Evolutionary conservation across 2,797 vertebrate genomes (phyloP).

Genomic region (Dermochelys coriacea): DNA sequence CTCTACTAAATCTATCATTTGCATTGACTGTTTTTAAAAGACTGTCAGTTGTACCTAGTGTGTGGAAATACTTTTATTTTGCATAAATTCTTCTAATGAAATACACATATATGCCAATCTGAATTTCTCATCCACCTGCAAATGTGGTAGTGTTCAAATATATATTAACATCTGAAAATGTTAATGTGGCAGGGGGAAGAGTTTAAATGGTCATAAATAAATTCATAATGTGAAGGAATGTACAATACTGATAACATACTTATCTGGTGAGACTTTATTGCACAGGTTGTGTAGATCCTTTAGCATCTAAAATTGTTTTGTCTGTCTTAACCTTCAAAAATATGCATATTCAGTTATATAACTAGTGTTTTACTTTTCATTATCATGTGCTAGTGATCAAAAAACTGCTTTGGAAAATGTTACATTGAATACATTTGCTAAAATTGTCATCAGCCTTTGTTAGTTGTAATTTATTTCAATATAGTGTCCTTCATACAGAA

Average conservation of each 20-base stretch:
- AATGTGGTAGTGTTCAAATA: fast-evolving
- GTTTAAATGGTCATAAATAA: neutral
- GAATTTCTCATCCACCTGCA: neutral
- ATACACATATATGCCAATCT: neutral
- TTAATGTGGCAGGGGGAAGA: neutral
- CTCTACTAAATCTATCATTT: neutral
- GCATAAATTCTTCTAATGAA: neutral
- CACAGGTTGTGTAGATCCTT: neutral
- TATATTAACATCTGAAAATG: fast-evolving
- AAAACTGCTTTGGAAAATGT: neutral
- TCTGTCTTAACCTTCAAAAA: neutral
- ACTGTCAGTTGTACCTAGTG: neutral
- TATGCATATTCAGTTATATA: neutral
- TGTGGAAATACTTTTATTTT: neutral
- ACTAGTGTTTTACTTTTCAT: neutral
- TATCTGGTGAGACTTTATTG: neutral
- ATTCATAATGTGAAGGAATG: neutral
- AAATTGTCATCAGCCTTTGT: neutral
- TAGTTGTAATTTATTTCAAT: neutral
- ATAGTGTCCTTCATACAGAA: neutral
- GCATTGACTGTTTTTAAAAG: neutral
- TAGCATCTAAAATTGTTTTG: neutral
- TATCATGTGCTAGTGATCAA: neutral
- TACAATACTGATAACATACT: neutral
- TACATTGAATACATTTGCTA: neutral